A percentile compares a stretch with the other conserved stretches of the same genome.
Conservation (phyloP, 2,888 invertebrate genomes). For the Mellilla xanthometata region DNA sequence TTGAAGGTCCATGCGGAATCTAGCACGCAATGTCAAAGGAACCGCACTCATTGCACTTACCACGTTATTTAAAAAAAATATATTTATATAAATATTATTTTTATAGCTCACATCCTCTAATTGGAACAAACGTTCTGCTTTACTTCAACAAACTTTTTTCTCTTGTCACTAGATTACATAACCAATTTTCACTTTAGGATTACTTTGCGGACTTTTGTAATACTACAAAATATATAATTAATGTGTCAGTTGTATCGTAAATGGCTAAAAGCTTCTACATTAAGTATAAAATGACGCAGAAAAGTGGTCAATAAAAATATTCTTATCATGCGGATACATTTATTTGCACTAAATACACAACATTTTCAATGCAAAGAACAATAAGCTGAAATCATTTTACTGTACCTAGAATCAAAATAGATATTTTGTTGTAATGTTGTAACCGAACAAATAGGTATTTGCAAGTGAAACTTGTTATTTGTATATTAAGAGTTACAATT, state of each 20-base stretch:
- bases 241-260: not conserved
- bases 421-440: too few species aligned
- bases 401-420: too few species aligned
- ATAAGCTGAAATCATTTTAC: too few species aligned
- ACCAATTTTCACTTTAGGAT: not conserved
- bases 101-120: not conserved
- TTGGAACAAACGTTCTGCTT: not conserved
- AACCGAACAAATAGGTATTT: too few species aligned
- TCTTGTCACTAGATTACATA: too few species aligned
- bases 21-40: conserved; percentile 1
- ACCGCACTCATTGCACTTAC: conserved; percentile 1
- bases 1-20: not conserved
- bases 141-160: too few species aligned
- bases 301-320: not conserved
- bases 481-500: too few species aligned
- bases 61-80: not conserved
- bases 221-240: too few species aligned
- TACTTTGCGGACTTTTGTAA: not conserved
- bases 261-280: not conserved
- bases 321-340: conserved; percentile 10
- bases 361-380: not conserved
- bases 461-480: too few species aligned
- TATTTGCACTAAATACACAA: conserved; percentile 7
- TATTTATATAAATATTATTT: too few species aligned
- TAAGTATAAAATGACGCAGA: not conserved